Conservation (phyloP, 2,797 vertebrate genomes). For the Rhynchonycteris naso region DNA sequence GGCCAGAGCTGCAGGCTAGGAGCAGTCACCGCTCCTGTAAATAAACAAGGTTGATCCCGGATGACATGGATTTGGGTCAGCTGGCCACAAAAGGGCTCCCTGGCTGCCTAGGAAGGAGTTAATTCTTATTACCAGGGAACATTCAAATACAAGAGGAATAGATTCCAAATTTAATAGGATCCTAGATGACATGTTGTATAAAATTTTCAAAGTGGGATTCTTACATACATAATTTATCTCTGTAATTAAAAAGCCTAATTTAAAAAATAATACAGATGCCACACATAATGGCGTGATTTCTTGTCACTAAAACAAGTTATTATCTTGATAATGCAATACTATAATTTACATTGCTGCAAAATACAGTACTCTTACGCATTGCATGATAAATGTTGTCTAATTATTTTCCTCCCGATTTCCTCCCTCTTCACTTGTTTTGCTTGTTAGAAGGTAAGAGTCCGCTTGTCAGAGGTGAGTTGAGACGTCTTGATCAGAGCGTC, state of each 20-base stretch:
- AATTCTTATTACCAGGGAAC: not conserved
- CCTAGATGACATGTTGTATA: conserved; percentile 53
- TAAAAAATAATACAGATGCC: conserved; percentile 82
- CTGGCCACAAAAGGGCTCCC: not conserved
- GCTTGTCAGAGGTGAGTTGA: not conserved
- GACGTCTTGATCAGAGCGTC: not conserved
- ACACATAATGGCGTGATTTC: conserved; percentile 79
- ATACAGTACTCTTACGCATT: conserved; percentile 67
- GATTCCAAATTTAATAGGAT: conserved; percentile 60
- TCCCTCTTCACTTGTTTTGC: conserved; percentile 37
- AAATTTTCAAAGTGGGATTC: conserved; percentile 69
- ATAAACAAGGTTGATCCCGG: not conserved
- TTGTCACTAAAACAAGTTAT: conserved; percentile 76
- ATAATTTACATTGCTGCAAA: conserved; percentile 72
- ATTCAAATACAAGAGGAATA: not conserved
- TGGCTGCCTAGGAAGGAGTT: conserved; percentile 6
- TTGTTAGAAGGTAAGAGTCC: not conserved
- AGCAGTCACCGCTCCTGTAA: not conserved
- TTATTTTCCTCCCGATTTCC: conserved; percentile 61
- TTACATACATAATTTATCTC: conserved; percentile 79
- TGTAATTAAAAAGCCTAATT: conserved; percentile 80
- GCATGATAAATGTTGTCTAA: conserved; percentile 72
- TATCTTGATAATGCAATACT: conserved; percentile 79
- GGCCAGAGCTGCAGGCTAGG: too few relatives aligned
- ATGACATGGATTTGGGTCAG: not conserved